phyloP scores from a whole-genome alignment of 2,113 vertebrate species.

The Antennarius striatus region DNA sequence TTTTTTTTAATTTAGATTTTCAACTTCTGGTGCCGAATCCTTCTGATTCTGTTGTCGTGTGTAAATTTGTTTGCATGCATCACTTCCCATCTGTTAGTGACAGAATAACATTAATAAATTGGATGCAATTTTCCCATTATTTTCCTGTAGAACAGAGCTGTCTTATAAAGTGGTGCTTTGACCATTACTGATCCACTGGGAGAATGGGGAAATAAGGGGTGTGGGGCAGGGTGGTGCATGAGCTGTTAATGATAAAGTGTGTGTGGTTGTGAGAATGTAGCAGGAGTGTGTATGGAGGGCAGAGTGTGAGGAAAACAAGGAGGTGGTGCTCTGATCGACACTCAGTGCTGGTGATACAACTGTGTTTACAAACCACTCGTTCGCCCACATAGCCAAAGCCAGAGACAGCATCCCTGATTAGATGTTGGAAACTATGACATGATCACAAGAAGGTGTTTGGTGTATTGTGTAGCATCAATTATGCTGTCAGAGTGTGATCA shows the following conservation, averaged over 20 bases:
- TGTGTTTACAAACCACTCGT: conserved; percentile 9
- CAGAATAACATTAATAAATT: neutral
- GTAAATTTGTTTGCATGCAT: conserved; percentile 6
- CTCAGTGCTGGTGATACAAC: conserved; percentile 3
- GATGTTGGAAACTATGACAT: neutral
- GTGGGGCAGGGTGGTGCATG: neutral
- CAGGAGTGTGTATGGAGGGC: conserved; percentile 16
- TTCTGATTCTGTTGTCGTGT: neutral
- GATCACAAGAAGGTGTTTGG: neutral
- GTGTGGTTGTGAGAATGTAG: conserved; percentile 2
- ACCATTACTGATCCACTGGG: conserved; percentile 2
- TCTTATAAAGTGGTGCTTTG: conserved; percentile 17
- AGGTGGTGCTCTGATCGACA: neutral
- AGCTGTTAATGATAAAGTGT: conserved; percentile 36
- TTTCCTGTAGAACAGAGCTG: too few relatives aligned
- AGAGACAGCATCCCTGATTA: neutral
- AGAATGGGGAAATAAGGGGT: conserved; percentile 34
- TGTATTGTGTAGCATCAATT: conserved; percentile 7
- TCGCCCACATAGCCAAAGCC: conserved; percentile 21
- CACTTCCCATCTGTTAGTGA: neutral
- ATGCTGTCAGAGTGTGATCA: conserved; percentile 19
- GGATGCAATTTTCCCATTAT: too few relatives aligned
- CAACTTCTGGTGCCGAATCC: neutral
- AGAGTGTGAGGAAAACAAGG: conserved; percentile 7
- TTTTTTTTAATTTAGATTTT: neutral